Conservation (phyloP, 2,113 vertebrate species). For the Jacana jacana region DNA sequence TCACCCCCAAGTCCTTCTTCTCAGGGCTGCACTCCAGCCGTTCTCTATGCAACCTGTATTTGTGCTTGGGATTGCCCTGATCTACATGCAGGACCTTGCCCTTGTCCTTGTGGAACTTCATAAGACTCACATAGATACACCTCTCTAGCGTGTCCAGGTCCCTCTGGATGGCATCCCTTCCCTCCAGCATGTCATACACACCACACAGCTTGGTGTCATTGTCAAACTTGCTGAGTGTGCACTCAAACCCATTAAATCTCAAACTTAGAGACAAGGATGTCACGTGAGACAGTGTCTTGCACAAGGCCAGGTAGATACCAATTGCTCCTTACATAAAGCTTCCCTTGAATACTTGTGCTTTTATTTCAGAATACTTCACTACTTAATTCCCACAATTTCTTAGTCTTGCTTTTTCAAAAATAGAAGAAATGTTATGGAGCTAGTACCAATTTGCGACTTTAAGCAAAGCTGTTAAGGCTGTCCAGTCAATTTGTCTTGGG, state of each 20-base stretch:
- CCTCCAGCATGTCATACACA: not conserved
- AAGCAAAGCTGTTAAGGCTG: not conserved
- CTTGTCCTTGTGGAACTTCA: no score
- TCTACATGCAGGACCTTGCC: not conserved
- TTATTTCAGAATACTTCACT: not conserved
- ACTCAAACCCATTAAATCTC: not conserved
- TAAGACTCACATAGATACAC: not conserved
- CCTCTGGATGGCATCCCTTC: not conserved
- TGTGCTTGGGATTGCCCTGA: not conserved
- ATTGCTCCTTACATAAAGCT: not conserved
- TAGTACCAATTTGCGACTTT: not conserved
- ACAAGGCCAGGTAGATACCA: not conserved
- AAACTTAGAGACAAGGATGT: not conserved
- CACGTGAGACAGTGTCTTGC: not conserved
- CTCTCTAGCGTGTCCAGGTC: not conserved
- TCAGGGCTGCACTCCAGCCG: not conserved
- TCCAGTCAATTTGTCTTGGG: not conserved
- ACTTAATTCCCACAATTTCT: not conserved
- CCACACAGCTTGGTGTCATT: not conserved
- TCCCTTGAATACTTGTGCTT: not conserved
- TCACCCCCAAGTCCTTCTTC: not conserved
- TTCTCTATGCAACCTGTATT: not conserved
- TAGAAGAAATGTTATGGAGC: not conserved
- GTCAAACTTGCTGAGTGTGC: not conserved
- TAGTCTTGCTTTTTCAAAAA: not conserved